These are phyloP conservation scores for Pipistrellus kuhlii DNA, from an alignment of 2,797 vertebrate species.

Conservation along the genomic window DNA sequence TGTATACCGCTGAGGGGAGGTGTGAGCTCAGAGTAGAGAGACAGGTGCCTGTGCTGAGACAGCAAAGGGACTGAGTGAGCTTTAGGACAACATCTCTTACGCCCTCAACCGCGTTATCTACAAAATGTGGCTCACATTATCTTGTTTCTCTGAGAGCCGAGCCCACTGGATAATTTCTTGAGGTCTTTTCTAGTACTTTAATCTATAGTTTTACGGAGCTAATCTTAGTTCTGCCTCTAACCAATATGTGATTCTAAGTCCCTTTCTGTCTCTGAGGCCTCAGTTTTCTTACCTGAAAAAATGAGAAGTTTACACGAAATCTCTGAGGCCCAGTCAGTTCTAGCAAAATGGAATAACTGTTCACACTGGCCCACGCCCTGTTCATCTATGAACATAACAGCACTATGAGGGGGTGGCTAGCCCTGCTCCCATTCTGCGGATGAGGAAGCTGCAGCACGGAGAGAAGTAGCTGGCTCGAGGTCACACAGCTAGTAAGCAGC, in stretches of 20 bases:
- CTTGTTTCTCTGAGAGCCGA: conserved; percentile 69
- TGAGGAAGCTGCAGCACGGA: conserved; percentile 17
- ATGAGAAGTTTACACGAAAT: conserved; percentile 37
- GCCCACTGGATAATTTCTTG: conserved; percentile 67
- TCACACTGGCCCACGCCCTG: neutral
- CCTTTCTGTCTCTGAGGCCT: neutral
- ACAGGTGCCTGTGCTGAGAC: neutral
- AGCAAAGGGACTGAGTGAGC: neutral
- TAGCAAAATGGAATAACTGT: neutral
- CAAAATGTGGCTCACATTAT: conserved; percentile 73
- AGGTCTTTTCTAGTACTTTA: conserved; percentile 63
- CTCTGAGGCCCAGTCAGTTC: neutral
- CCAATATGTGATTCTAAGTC: neutral
- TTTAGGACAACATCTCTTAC: neutral
- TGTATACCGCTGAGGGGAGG: neutral
- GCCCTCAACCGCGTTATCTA: conserved; percentile 68
- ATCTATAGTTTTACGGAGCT: conserved; percentile 69
- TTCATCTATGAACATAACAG: neutral
- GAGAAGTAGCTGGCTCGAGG: neutral
- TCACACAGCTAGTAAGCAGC: neutral
- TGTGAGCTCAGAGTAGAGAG: neutral
- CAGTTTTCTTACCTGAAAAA: conserved; percentile 43
- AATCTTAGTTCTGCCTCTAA: conserved; percentile 37
- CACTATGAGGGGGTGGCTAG: too few relatives aligned
- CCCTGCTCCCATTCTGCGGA: conserved; percentile 23